A percentile compares a stretch with the other conserved stretches of the same genome.
Conservation (phyloP, 2,113 vertebrate species). For the Haplochromis burtoni region DNA sequence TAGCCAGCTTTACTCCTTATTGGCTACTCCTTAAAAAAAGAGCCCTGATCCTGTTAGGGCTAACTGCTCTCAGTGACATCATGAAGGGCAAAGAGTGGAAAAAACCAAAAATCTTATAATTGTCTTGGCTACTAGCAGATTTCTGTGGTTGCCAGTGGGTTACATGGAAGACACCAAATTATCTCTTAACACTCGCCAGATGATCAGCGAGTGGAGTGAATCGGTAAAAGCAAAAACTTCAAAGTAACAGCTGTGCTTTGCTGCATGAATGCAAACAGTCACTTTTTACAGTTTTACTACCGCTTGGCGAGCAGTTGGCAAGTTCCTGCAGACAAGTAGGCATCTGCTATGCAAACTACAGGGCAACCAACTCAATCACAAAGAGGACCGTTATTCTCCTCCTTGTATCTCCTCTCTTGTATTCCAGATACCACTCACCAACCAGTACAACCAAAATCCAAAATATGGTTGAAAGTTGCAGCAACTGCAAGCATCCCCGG, state of each 20-base stretch:
- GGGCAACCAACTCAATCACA: neutral
- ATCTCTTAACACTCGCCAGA: neutral
- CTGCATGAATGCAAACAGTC: neutral
- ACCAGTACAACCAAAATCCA: neutral
- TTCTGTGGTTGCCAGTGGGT: neutral
- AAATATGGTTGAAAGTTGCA: neutral
- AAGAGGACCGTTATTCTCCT: neutral
- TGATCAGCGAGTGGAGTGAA: neutral
- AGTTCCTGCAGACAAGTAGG: neutral
- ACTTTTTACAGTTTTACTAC: neutral
- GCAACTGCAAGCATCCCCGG: neutral
- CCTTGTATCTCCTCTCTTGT: neutral
- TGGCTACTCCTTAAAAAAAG: neutral
- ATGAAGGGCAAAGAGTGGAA: neutral
- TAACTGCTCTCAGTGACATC: neutral
- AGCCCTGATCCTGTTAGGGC: neutral
- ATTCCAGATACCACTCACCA: neutral
- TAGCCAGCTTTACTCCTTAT: neutral
- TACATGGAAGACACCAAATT: neutral
- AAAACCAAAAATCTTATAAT: neutral
- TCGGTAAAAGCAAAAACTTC: accelerated
- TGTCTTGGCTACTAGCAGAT: neutral
- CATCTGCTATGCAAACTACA: neutral
- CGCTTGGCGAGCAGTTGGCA: accelerated
- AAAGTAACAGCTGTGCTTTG: neutral